These are phyloP conservation scores for Rhagoletis pomonella DNA, from an alignment of 1,140 invertebrate genomes.

Conservation along the genomic window DNA sequence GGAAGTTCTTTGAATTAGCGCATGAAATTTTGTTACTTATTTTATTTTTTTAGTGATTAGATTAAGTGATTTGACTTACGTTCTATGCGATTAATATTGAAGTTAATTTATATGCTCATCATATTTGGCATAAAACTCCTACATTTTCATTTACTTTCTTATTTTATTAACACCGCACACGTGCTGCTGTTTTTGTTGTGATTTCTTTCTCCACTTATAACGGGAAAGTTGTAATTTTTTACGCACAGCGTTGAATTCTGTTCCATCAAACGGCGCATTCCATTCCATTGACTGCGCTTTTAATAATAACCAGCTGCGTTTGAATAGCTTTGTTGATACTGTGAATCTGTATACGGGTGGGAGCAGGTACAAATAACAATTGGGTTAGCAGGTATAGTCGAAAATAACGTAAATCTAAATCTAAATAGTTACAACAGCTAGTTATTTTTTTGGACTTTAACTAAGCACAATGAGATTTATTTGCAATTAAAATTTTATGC, in stretches of 20 bases:
- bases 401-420: background rate
- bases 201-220: background rate
- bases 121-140: conserved; percentile 21
- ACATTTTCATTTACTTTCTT: background rate
- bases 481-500: too few species aligned
- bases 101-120: conserved; percentile 33
- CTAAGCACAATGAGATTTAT: too few species aligned
- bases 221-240: conserved; percentile 20
- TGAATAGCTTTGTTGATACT: conserved; percentile 71
- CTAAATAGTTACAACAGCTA: background rate
- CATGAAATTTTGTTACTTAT: background rate
- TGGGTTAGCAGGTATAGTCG: too few species aligned
- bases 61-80: conserved; percentile 1
- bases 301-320: conserved; percentile 73
- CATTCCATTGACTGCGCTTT: conserved; percentile 36
- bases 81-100: conserved; percentile 1
- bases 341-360: conserved; percentile 64
- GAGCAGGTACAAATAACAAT: too few species aligned
- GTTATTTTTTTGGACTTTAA: too few species aligned
- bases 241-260: conserved; percentile 68
- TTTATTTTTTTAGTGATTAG: background rate
- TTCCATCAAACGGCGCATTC: background rate
- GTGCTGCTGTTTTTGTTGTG: background rate
- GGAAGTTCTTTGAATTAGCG: too few species aligned
- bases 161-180: conserved; percentile 28